Base-by-base conservation (phyloP, 2,888 invertebrate species). In the Didymodactylos carnosus region DNA sequence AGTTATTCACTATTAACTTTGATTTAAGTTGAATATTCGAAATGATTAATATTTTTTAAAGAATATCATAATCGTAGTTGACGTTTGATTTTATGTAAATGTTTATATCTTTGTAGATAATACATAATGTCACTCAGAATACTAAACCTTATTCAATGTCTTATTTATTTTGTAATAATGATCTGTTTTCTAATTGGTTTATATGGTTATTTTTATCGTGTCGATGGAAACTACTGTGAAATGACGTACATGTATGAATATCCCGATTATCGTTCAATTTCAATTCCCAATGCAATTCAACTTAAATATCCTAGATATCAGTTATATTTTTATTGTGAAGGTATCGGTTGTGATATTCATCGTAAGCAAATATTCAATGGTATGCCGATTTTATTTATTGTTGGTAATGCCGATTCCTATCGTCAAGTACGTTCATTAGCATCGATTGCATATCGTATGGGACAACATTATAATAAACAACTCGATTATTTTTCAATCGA, bases 321-420 rank as follows among this genome's bases (percentile, higher is more conserved):
- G 41, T 27, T 75, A 3, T 69, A 75, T 43, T 46, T 62, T 1
- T 75, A 75, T 70, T 75, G 75, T 46, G 75, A 75, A 72, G 75
- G 75, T 25, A 23, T 29, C 51, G 27, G 35, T 13, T 75, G 75
- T 51, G 70, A 74, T 39, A 35, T 41, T 46, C 71, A 53, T 19
- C 35, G 41, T 62, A 39, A 27, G 11, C 40, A 71, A 35, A 25
- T 35, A 25, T 74, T 71, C 39, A 41, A 4, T 39, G 53, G 53
- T 53, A 53, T 53, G 19, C 75, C 75, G 14, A 46, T 72, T 35
- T 40, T 75, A 35, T 75, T 75, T 23, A 75, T 75, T 23, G 46
- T 71, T 39, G 75, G 75, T 14, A 75, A 75, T 53, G 75, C 75
- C 10, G 75, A 75, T 69, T 51, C 75, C 29, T 69, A 76, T 62